A percentile compares a stretch with the other conserved stretches of the same genome.
Evolutionary conservation across 2,888 invertebrate genomes (phyloP).

Genomic region (Pollenia angustigena): DNA sequence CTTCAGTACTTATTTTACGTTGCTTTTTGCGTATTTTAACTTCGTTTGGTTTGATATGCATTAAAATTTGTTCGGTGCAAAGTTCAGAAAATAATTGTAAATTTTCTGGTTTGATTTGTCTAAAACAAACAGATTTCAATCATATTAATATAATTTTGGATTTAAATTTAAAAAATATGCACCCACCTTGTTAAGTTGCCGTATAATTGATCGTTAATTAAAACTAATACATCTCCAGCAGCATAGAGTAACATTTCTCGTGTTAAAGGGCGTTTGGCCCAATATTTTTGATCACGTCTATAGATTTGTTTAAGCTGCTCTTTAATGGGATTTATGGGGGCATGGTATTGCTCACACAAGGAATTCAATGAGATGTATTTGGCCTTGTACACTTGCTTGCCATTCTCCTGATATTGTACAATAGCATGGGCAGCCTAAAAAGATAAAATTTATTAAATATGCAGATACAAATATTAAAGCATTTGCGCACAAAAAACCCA

Average conservation of each 20-base stretch:
- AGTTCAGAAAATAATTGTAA: slow-evolving; percentile 91
- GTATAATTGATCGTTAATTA: slow-evolving; percentile 94
- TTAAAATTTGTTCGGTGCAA: slow-evolving; percentile 93
- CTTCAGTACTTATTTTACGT: slow-evolving; percentile 95
- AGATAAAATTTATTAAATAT: not conserved
- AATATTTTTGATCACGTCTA: slow-evolving; percentile 92
- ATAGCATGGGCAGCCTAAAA: slow-evolving; percentile 93
- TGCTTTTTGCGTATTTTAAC: slow-evolving; percentile 95
- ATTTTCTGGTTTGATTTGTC: slow-evolving; percentile 89
- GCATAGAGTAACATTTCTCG: slow-evolving; percentile 96
- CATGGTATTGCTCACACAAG: slow-evolving; percentile 94
- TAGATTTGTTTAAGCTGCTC: slow-evolving; percentile 95
- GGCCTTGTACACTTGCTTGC: slow-evolving; percentile 96
- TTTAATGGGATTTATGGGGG: slow-evolving; percentile 95
- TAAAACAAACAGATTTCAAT: slow-evolving; percentile 75
- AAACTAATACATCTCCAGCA: slow-evolving; percentile 93
- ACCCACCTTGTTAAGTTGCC: slow-evolving; percentile 87
- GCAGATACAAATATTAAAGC: not conserved
- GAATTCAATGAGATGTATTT: slow-evolving; percentile 96
- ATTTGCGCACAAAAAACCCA: slow-evolving; percentile 77
- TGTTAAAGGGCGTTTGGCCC: slow-evolving; percentile 94
- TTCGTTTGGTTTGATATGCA: slow-evolving; percentile 93
- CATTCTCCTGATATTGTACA: slow-evolving; percentile 94
- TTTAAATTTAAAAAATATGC: not conserved
- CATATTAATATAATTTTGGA: not conserved